Evolutionary conservation across 2,113 vertebrate genomes (phyloP), one percentile per base, ranked within the genome.

Genomic region (Apodemus speciosus): DNA sequence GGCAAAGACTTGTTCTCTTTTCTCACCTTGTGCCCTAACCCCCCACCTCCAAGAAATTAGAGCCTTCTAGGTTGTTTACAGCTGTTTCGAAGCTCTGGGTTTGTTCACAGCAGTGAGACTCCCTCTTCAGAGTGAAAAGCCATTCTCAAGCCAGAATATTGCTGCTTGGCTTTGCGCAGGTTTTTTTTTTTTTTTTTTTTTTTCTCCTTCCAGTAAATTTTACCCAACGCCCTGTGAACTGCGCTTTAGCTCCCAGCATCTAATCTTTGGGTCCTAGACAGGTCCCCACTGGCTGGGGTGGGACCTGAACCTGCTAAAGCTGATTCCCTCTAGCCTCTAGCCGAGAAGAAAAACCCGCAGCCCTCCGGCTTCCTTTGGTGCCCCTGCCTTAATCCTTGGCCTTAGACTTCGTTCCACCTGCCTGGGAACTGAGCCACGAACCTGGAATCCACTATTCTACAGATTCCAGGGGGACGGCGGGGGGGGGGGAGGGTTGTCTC

Each of bases 31-130:
- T 0, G 7, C 27, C 2, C 83, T 56, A 83, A n/a, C 15, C 30
- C 9, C 0, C 0, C 20, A 25, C 8, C 79, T 88, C 10, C 6
- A 9, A 64, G 58, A 94, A 97, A 95, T 91, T 92, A 89, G 94
- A 93, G 92, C 85, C 96, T 93, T 73, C 95, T 96, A 93, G 95
- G 92, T 94, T 96, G 62, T 96, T 92, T 96, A 95, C 97, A 97
- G 97, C 97, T 97, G 96, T 96, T 96, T 96, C 83, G 68, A 97
- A 97, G 96, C 97, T 97, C 97, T 69, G 90, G 97, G 93, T 96
- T 97, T 97, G 92, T 92, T 97, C 97, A 84, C 95, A 94, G 97
- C 86, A 98, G 97, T 71, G 88, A 97, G 96, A 83, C 97, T 96
- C 94, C 86, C 91, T 77, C 97, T 97, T 90, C 64, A 77, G 95